phyloP scores from a whole-genome alignment of 1,140 invertebrate species.

The Dreissena polymorpha region DNA sequence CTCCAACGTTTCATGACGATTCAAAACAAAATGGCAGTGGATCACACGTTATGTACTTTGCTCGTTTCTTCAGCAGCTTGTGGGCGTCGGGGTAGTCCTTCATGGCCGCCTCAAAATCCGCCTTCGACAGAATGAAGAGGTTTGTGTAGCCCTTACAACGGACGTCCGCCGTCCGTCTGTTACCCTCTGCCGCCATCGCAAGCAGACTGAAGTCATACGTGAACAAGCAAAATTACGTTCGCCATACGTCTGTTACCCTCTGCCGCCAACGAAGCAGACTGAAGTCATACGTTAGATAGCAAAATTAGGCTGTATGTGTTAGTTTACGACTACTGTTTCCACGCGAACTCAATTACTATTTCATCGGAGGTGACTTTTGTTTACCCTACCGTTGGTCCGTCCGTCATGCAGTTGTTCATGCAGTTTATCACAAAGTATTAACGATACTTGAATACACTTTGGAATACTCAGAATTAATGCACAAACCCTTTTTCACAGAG shows the following conservation, averaged over 20 bases:
- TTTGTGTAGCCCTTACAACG: conserved; percentile 94
- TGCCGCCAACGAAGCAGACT: conserved; percentile 91
- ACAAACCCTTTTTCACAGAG: too few species aligned
- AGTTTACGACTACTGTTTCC: too few species aligned
- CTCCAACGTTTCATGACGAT: too few species aligned
- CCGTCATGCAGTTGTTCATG: too few species aligned
- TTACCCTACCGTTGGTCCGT: too few species aligned
- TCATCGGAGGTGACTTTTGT: too few species aligned
- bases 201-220: conserved; percentile 83
- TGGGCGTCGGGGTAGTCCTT: conserved; percentile 95
- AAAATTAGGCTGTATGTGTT: too few species aligned
- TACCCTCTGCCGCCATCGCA: conserved; percentile 93
- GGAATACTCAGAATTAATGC: too few species aligned
- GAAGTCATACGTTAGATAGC: background rate
- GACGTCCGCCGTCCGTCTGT: conserved; percentile 94
- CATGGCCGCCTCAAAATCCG: conserved; percentile 92
- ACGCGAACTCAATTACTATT: too few species aligned
- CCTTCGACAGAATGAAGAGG: conserved; percentile 93
- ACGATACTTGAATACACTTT: too few species aligned
- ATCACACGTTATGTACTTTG: conserved; percentile 81
- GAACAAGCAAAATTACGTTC: conserved; percentile 81
- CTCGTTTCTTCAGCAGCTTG: conserved; percentile 90
- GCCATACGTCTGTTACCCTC: conserved; percentile 95
- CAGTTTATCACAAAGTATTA: too few species aligned
- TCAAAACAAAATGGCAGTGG: too few species aligned